These are phyloP conservation scores for Gopherus flavomarginatus DNA, from an alignment of 2,113 vertebrate species.

Conservation along the genomic window DNA sequence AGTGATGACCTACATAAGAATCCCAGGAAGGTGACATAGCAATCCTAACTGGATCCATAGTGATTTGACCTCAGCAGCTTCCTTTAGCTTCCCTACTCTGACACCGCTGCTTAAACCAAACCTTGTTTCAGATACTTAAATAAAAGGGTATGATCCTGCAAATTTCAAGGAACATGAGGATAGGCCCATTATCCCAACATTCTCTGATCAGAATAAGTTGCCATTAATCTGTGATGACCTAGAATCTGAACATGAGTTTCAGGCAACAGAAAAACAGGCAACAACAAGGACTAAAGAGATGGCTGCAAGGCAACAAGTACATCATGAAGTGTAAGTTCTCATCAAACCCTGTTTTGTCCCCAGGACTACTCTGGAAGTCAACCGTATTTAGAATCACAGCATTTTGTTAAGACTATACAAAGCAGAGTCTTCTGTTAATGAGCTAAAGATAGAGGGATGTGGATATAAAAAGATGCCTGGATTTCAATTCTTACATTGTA, in stretches of 20 bases:
- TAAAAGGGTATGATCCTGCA: conserved; percentile 37
- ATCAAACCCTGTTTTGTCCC: neutral
- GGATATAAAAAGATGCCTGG: neutral
- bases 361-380: neutral
- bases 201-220: conserved; percentile 66
- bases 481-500: neutral
- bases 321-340: neutral
- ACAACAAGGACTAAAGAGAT: neutral
- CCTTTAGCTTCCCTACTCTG: neutral
- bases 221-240: conserved; percentile 66
- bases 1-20: neutral
- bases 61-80: neutral
- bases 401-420: neutral
- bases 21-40: neutral
- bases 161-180: conserved; percentile 49
- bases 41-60: neutral
- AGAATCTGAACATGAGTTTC: conserved; percentile 58
- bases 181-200: conserved; percentile 47
- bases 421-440: neutral
- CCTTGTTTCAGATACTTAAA: neutral
- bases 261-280: conserved; percentile 66
- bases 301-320: neutral
- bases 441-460: neutral
- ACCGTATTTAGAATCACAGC: neutral
- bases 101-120: neutral